Percentiles rank a stretch among this genome's conserved stretches.
Evolutionary conservation across 2,113 vertebrate genomes (phyloP).

Genomic region (Parus major): DNA sequence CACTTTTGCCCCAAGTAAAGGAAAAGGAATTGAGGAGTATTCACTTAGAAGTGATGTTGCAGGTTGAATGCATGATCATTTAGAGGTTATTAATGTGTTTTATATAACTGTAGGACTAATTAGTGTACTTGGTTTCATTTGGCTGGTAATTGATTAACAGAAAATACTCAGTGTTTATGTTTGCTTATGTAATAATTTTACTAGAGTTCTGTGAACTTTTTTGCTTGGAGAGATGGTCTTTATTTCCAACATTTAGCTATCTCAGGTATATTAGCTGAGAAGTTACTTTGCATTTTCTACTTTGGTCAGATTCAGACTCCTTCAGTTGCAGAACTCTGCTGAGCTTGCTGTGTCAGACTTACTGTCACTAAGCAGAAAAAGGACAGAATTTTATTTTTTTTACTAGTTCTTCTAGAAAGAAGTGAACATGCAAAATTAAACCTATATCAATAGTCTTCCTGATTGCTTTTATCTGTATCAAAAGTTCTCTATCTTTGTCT

Average conservation of each 20-base stretch:
- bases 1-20: slow-evolving; percentile 53
- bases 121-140: neutral
- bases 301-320: neutral
- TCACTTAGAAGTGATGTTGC: neutral
- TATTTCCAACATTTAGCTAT: neutral
- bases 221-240: slow-evolving; percentile 82
- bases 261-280: neutral
- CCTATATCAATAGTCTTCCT: neutral
- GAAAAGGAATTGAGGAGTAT: slow-evolving; percentile 32
- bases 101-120: neutral
- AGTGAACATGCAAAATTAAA: neutral
- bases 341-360: neutral
- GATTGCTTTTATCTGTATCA: neutral
- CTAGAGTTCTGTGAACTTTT: slow-evolving; percentile 53
- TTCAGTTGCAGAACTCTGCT: neutral
- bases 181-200: slow-evolving; percentile 42
- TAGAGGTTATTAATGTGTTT: slow-evolving; percentile 40
- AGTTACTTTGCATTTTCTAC: neutral
- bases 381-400: neutral
- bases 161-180: slow-evolving; percentile 52
- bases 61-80: slow-evolving; percentile 62
- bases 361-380: neutral
- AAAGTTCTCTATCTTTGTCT: neutral
- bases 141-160: slow-evolving; percentile 61
- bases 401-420: neutral